Evolutionary conservation across 1,140 invertebrate species (phyloP).

Genomic region (Drosophila pallidifrons): DNA sequence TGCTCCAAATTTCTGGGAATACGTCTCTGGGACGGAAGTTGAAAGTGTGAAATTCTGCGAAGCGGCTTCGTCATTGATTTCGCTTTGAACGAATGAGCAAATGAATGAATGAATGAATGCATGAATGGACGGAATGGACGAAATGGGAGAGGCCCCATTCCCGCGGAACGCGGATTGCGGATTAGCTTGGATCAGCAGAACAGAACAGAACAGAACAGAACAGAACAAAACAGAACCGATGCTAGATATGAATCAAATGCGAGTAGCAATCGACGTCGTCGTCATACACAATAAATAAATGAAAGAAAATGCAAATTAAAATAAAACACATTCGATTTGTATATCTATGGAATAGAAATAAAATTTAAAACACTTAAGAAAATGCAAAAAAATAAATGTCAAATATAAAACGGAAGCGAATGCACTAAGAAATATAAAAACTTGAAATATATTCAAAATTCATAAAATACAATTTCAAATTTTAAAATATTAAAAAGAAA

Average conservation of each 20-base stretch:
- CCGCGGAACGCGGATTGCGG: background rate
- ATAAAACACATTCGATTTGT: too few species aligned
- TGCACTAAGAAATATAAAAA: too few species aligned
- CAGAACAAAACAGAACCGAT: background rate
- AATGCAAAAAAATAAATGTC: too few species aligned
- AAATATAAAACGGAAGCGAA: too few species aligned
- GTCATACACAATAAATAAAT: too few species aligned
- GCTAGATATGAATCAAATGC: conserved; percentile 2
- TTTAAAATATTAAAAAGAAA: too few species aligned
- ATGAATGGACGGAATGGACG: conserved; percentile 5
- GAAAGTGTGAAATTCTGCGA: conserved; percentile 42
- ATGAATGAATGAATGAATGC: conserved; percentile 3
- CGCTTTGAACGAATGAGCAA: conserved; percentile 1
- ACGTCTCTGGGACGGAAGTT: conserved; percentile 43
- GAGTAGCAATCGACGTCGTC: background rate
- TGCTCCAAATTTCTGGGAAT: conserved; percentile 38
- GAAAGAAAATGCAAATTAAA: too few species aligned
- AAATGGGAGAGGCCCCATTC: background rate
- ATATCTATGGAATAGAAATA: too few species aligned
- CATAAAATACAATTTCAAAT: too few species aligned
- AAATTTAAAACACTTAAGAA: too few species aligned
- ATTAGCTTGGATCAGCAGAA: conserved; percentile 6
- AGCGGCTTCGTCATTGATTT: conserved; percentile 47
- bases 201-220: too few species aligned
- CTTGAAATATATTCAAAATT: too few species aligned